phyloP scores from a whole-genome alignment of 2,888 invertebrate species.

The Drosophila subsilvestris region DNA sequence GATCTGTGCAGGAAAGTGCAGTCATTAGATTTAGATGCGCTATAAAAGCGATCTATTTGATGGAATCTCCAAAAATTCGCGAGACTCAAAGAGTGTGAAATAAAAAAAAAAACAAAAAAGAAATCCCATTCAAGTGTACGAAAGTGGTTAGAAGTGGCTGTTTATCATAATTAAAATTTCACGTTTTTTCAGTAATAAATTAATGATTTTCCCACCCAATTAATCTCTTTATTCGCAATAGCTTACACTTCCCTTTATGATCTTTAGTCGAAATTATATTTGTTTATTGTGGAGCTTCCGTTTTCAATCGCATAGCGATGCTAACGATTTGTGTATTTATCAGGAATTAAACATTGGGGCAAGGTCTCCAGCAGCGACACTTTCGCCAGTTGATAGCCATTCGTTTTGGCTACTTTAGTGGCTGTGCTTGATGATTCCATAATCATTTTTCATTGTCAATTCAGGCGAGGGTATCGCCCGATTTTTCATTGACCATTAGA shows the following conservation, averaged over 20 bases:
- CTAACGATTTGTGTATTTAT: background rate
- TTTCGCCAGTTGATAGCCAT: constrained; percentile 2
- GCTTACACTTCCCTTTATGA: background rate
- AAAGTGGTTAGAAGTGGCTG: background rate
- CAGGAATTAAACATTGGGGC: background rate
- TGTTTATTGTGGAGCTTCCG: background rate
- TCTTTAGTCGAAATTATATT: background rate
- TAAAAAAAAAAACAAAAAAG: background rate
- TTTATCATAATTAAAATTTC: background rate
- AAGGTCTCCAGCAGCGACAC: background rate
- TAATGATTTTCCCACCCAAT: background rate
- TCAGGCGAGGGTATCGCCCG: constrained; percentile 27
- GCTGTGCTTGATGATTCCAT: constrained; percentile 3
- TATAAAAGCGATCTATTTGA: constrained; percentile 19
- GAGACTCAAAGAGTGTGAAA: background rate
- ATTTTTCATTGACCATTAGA: constrained; percentile 51
- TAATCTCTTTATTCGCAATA: background rate
- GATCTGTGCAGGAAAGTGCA: constrained; percentile 39
- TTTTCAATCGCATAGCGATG: background rate
- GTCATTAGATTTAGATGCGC: constrained; percentile 40
- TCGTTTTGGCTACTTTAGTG: constrained; percentile 1
- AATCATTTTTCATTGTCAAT: constrained; percentile 42
- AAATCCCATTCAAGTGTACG: no score
- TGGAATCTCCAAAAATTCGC: constrained; percentile 1
- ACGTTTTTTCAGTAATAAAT: background rate